Evolutionary conservation across 1,140 invertebrate species (phyloP), one percentile per base, ranked within the genome.

Genomic region (Drosophila insularis): DNA sequence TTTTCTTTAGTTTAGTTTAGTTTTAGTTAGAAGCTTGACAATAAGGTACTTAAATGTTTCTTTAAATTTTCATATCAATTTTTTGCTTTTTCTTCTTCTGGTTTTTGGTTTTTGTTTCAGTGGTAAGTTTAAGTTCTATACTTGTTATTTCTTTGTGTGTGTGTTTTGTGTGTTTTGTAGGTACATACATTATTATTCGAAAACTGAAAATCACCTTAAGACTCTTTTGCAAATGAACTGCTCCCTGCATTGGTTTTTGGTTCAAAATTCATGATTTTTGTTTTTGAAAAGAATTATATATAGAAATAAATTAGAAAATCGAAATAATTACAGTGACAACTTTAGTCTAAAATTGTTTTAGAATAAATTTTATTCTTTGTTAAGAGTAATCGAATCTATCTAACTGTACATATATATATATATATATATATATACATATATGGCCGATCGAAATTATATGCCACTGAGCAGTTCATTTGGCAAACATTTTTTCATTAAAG

Each of bases 11-110:
- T 27, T 69, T 23, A 46, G 32, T 63, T 50, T 53, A 14, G 43
- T 62, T 40, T 27, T 76, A 72, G 68, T 82, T 79, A 68, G 80
- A 84, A 84, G 80, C 80, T 76, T 79, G 31, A 32, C 39, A 71
- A 75, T 76, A 84, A 84, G 80, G 80, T 84, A 84, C 80, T 80
- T 79, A 84, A 84, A 84, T 84, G 80, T 84, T 84, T 84, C 80
- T 54, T 76, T 84, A 73, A 84, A 84, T 76, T 79, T 84, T 60
- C 72, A 70, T 84, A 14, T 46, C 17, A 63, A 56, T 56, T 32
- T 56, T 27, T 37, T 37, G 35, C 35, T 11, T 37, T 37, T 2
- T 37, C 8, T 17, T 17, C 14, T 19, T 19, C 8, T 7, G n/a
- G n/a, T 50, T 14, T 19, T 46, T 46, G 5, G 6, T 32, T 56